Evolutionary conservation across 2,797 vertebrate genomes (phyloP).

Genomic region (Rhyacichthys aspro): DNA sequence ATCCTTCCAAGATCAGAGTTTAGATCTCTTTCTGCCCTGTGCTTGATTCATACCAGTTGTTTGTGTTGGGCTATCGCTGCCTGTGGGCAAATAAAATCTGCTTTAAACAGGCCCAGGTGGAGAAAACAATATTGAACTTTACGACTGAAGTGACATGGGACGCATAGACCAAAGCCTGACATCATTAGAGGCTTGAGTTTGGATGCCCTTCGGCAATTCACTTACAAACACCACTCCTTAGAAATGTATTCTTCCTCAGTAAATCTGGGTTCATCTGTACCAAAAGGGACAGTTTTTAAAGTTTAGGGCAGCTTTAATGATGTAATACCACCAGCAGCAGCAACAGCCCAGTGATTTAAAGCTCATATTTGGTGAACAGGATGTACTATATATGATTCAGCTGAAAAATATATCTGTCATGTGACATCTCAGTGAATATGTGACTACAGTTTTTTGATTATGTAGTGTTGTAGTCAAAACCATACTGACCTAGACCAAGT

Average conservation of each 20-base stretch:
- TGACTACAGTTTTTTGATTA: too few species aligned
- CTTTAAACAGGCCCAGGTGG: constrained; percentile 39
- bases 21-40: background rate
- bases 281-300: constrained; percentile 45
- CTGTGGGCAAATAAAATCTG: constrained; percentile 1
- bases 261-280: constrained; percentile 58
- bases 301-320: constrained; percentile 36
- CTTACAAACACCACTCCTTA: constrained; percentile 29
- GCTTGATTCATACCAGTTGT: constrained; percentile 39
- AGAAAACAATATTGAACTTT: constrained; percentile 17
- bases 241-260: constrained; percentile 38
- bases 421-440: too few species aligned
- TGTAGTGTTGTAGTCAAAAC: too few species aligned
- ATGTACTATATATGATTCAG: too few species aligned
- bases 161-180: constrained; percentile 24
- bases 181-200: constrained; percentile 31
- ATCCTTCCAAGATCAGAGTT: constrained; percentile 22
- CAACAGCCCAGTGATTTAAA: constrained; percentile 47
- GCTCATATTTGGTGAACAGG: constrained; percentile 22
- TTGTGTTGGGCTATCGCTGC: constrained; percentile 31
- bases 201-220: constrained; percentile 13
- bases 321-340: constrained; percentile 34
- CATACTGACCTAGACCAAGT: too few species aligned
- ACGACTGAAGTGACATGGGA: constrained; percentile 10
- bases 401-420: too few species aligned